Base-by-base conservation (phyloP, 2,888 invertebrate genomes). In the Incurvaria masculella region DNA sequence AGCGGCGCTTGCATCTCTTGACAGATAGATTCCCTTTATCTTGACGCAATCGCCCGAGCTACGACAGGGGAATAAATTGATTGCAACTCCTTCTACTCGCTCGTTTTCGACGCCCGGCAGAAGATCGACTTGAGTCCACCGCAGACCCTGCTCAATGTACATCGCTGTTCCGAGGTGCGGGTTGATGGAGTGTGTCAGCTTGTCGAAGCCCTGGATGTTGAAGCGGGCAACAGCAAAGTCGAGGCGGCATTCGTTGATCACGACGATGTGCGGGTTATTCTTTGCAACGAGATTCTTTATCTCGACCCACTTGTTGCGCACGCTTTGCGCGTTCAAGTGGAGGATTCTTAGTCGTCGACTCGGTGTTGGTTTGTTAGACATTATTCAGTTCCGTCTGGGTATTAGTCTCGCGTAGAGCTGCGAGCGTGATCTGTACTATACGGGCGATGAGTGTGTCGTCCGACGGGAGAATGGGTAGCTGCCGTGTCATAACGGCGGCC, bases 241-340 rank as follows among this genome's bases (percentile, higher is more conserved):
- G 19, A 44, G 27, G n/a, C 38, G 33, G 41, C 48, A 48, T 39
- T 48, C 48, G 42, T 48, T 45, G 17, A 46, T 18, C 40, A 46
- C 41, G 2, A 46, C 23, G 16, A 46, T 41, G 2, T 46, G 41
- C 18, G 46, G 46, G 11, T 39, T 41, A 23, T 46, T 6, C n/a
- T 23, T 17, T 2, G 17, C 17, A 5, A 23, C 26, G 17, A 40
- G 40, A 23, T 8, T 23, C 23, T 39, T 46, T 20, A 41, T 21
- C 14, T 46, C 46, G 10, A 39, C 16, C 17, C 40, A 21, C 23
- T 45, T 48, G 16, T 26, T 14, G 38, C 43, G 43, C 21, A 47
- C 21, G 2, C 44, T 43, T 20, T 43, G 43, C 23, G 39, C 47
- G 39, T 47, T 47, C 17, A 43, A 39, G 38, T 47, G 44, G 4